Evolutionary conservation across 2,797 vertebrate species (phyloP), one percentile per base, ranked within the genome.

Genomic region (Siniperca undulata): DNA sequence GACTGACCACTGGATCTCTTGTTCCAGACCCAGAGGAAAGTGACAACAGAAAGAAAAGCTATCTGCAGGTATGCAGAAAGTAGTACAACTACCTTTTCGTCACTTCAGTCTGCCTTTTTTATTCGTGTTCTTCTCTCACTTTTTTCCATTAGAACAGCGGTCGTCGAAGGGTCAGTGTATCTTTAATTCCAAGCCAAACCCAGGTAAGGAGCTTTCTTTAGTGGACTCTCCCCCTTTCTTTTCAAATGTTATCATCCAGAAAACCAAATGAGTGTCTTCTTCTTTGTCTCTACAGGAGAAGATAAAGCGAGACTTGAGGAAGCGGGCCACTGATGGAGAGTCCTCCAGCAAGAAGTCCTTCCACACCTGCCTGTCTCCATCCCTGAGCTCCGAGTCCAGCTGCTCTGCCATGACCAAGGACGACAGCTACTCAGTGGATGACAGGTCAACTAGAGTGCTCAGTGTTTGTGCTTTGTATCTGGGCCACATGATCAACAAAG

Each of bases 131-230:
- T 36, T 65, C 38, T 44, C 4, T 55, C 40, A 20, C 46, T 17
- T 14, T 53, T 74, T 53, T 56, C 52, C 65, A 20, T 72, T 74
- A 97, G 96, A 91, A 72, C 1, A 83, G 70, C 14, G 42, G 87
- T 12, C 96, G 96, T 3, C 94, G 95, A 60, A 94, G 97, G 59
- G 91, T 97, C 92, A 97, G 96, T 68, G 82, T 96, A 0, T 95
- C 96, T 0, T 73, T 97, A 11, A 95, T 97, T 90, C 91, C 95
- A 56, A 93, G 82, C 75, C 93, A 95, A 85, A 82, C 80, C 80
- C 87, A 94, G 94, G 97, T 97, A 84, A 89, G 48, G 2, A 3
- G 1, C 8, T 40, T 75, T 78, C 48, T 36, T 60, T 17, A 2
- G 7, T 22, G 3, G 46, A 27, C 22, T 52, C 36, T 22, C 2